Percentiles rank a stretch among this genome's conserved stretches.
These are phyloP conservation scores for Platerodrilus igneus DNA, from an alignment of 2,888 invertebrate genomes.

Conservation along the genomic window DNA sequence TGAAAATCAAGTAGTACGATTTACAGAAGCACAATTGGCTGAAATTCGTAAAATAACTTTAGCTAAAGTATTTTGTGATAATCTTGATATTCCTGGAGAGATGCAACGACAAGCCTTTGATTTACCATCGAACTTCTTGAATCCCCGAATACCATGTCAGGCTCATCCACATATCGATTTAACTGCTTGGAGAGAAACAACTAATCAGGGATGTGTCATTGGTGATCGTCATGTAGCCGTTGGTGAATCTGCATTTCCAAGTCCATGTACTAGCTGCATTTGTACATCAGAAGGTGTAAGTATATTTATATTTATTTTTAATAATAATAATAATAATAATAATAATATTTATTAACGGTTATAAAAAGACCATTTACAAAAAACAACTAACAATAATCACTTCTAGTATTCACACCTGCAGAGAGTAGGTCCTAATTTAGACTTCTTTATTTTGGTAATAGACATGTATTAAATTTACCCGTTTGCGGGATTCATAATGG, in stretches of 20 bases:
- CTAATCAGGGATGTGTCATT: constrained; percentile 72
- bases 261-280: constrained; percentile 87
- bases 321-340: no score
- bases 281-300: constrained; percentile 82
- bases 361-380: no score
- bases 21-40: constrained; percentile 80
- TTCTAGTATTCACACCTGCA: no score
- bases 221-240: constrained; percentile 73
- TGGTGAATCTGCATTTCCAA: constrained; percentile 80
- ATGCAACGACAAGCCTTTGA: constrained; percentile 90
- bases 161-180: constrained; percentile 77
- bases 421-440: no score
- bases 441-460: no score
- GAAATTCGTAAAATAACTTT: constrained; percentile 84
- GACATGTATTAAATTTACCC: no score
- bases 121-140: constrained; percentile 85
- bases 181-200: constrained; percentile 77
- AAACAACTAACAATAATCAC: no score
- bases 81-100: constrained; percentile 77
- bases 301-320: constrained; percentile 26
- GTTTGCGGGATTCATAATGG: no score
- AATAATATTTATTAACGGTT: no score
- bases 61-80: constrained; percentile 83
- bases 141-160: constrained; percentile 80
- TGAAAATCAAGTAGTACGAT: constrained; percentile 69